phyloP scores from a whole-genome alignment of 2,113 vertebrate genomes.

The Delphinapterus leucas region DNA sequence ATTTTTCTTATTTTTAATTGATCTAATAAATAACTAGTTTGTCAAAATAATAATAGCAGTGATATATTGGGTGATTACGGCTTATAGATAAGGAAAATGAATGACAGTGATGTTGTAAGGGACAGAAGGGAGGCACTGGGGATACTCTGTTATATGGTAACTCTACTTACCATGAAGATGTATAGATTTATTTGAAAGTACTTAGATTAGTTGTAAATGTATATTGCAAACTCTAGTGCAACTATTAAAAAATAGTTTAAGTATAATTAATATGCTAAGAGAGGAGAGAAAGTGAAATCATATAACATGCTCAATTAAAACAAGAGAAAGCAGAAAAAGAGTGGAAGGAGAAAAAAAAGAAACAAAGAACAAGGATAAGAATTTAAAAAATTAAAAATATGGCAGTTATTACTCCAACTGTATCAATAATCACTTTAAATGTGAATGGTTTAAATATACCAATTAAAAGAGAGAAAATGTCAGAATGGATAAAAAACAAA shows the following conservation, averaged over 20 bases:
- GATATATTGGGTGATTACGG: neutral
- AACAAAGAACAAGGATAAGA: neutral
- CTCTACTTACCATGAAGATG: neutral
- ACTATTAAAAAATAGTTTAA: neutral
- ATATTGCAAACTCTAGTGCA: neutral
- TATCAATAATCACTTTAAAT: neutral
- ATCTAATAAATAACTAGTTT: neutral
- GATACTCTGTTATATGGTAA: neutral
- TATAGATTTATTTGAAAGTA: neutral
- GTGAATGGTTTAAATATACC: too few species aligned
- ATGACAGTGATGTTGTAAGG: neutral
- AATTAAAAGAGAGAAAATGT: too few species aligned
- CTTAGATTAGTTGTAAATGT: neutral
- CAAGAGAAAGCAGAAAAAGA: neutral
- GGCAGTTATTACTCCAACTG: neutral
- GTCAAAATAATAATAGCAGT: neutral
- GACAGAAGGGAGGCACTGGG: neutral
- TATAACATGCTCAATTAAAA: neutral
- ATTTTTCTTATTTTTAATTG: neutral
- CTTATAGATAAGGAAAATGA: neutral
- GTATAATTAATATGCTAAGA: neutral
- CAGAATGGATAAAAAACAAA: too few species aligned
- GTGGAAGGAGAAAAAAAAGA: neutral
- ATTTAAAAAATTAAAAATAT: neutral
- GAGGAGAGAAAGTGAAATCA: neutral